phyloP scores from a whole-genome alignment of 1,140 invertebrate species.

The Planococcus citri region DNA sequence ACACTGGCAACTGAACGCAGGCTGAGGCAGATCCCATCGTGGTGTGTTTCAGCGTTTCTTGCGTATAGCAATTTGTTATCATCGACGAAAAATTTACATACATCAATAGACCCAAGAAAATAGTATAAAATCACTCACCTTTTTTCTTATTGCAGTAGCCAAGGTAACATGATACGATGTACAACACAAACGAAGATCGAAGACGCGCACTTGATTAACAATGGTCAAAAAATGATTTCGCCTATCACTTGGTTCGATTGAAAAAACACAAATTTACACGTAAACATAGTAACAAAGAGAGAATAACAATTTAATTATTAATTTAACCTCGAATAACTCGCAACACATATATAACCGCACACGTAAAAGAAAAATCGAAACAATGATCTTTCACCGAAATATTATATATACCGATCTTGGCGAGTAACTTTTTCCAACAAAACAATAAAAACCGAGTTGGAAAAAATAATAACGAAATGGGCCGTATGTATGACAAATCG shows the following conservation, averaged over 20 bases:
- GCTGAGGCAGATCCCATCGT: no score
- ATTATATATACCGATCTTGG: neutral
- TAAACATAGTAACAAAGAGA: neutral
- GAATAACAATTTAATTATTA: slow-evolving; percentile 3
- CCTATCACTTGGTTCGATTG: slow-evolving; percentile 5
- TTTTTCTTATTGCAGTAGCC: neutral
- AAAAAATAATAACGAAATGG: neutral
- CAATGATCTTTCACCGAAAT: neutral
- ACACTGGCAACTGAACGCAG: no score
- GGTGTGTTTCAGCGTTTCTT: no score
- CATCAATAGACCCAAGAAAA: no score
- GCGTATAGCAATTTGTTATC: no score
- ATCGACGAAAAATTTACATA: no score
- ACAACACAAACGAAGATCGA: neutral
- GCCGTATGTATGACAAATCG: slow-evolving; percentile 6
- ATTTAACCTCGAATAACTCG: neutral
- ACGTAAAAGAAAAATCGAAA: neutral
- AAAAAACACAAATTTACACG: neutral
- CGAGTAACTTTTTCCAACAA: no score
- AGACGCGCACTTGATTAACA: neutral
- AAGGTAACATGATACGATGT: neutral
- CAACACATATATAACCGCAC: neutral
- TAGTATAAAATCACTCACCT: neutral
- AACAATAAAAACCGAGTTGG: neutral
- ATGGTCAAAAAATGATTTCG: neutral